Evolutionary conservation across 2,113 vertebrate species (phyloP).

Genomic region (Pomatorhinus ruficollis): DNA sequence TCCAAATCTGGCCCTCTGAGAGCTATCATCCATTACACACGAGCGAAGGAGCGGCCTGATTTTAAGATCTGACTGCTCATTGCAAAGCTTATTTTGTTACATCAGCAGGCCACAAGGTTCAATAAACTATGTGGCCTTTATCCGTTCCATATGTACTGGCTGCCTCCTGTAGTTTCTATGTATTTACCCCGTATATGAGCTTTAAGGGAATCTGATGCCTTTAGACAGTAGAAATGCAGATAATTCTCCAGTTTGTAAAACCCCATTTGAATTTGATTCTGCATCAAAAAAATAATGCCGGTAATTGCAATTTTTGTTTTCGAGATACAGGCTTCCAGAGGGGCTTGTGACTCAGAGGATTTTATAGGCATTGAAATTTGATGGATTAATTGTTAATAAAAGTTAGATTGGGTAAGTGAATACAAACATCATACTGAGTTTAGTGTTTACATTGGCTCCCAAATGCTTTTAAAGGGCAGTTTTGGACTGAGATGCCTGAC

Average conservation of each 20-base stretch:
- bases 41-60: constrained; percentile 8
- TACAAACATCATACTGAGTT: constrained; percentile 71
- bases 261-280: constrained; percentile 42
- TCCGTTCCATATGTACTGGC: constrained; percentile 65
- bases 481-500: constrained; percentile 62
- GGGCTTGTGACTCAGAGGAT: constrained; percentile 57
- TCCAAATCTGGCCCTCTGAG: constrained; percentile 49
- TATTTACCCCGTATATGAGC: background rate
- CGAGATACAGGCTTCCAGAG: constrained; percentile 44
- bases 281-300: constrained; percentile 57
- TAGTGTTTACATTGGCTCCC: constrained; percentile 61
- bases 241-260: constrained; percentile 42
- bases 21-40: constrained; percentile 34
- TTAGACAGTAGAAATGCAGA: constrained; percentile 44
- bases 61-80: constrained; percentile 45
- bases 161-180: constrained; percentile 49
- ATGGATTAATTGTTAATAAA: constrained; percentile 80
- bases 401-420: constrained; percentile 75
- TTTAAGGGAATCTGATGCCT: constrained; percentile 29
- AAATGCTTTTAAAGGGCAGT: constrained; percentile 72
- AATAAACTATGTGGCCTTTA: constrained; percentile 64
- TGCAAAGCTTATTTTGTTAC: constrained; percentile 63
- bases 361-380: constrained; percentile 73
- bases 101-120: constrained; percentile 63
- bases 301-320: constrained; percentile 71